Evolutionary conservation across 2,797 vertebrate species (phyloP), one percentile per base, ranked within the genome.

Genomic region (Emys orbicularis): DNA sequence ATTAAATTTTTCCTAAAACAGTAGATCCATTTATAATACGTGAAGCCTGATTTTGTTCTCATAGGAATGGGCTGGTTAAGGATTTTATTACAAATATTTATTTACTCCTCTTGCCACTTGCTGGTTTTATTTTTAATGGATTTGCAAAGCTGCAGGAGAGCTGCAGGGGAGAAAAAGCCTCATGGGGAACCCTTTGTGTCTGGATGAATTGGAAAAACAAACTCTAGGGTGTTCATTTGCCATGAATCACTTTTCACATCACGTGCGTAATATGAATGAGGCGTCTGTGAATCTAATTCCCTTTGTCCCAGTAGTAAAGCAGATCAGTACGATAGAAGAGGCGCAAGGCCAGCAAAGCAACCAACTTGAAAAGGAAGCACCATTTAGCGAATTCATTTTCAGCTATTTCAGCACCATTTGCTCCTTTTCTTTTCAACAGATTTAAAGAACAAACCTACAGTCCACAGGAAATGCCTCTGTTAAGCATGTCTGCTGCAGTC

Each of bases 261-360:
- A 97, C 57, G 81, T 92, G 95, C 3, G 0, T 89, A 68, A 93
- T 90, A 90, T 89, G 96, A 97, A 96, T 88, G 90, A 94, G 84
- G 86, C 31, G 53, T 92, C 95, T 92, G 82, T 47, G 88, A 92
- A 96, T 92, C 86, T 89, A 90, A 83, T 96, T 96, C 94, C 81
- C 84, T 95, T 97, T 97, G 97, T 97, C 96, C 94, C 94, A 37
- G 81, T 80, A 95, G 95, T 92, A 95, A 96, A 97, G 97, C 72
- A 59, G 86, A 91, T 90, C 93, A 31, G 90, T 88, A 93, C 92
- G 88, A 94, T n/a, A 89, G 89, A 65, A 81, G 74, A 96, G 95
- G 96, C 95, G 79, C 89, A 87, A 88, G 96, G 97, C 97, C 95
- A 97, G 93, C 82, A 81, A 90, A 96, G 96, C 86, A 19, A 93